Percentiles rank a stretch among this genome's conserved stretches.
Evolutionary conservation across 1,140 invertebrate species (phyloP).

Genomic region (Scaptomyza hsui): DNA sequence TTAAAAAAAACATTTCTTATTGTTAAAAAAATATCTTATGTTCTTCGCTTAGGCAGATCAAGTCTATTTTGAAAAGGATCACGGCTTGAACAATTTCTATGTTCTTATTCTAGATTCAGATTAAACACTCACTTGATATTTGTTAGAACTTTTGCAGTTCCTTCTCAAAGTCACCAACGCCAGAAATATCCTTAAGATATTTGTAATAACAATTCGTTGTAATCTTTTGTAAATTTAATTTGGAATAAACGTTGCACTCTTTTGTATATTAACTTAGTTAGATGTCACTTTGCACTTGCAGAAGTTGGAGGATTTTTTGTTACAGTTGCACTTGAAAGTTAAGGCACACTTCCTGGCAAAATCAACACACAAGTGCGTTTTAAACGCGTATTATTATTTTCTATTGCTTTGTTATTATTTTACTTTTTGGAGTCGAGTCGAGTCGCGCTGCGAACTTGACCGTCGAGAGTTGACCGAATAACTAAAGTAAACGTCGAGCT

Average conservation of each 20-base stretch:
- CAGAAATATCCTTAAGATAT: conserved; percentile 46
- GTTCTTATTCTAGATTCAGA: too few relatives aligned
- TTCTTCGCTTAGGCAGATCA: too few relatives aligned
- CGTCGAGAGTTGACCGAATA: conserved; percentile 84
- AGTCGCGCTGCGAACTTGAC: conserved; percentile 82
- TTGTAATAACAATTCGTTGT: conserved; percentile 1
- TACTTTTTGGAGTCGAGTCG: conserved; percentile 49
- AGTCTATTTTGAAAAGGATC: too few relatives aligned
- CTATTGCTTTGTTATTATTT: conserved; percentile 25
- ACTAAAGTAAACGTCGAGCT: conserved; percentile 80
- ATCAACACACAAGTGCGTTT: conserved; percentile 7
- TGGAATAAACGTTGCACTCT: conserved; percentile 19
- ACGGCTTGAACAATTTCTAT: conserved; percentile 43
- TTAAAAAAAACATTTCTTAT: too few relatives aligned
- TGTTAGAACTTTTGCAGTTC: conserved; percentile 44
- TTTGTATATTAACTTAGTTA: not conserved
- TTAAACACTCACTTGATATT: conserved; percentile 67
- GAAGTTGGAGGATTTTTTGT: conserved; percentile 15
- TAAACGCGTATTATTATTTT: conserved; percentile 13
- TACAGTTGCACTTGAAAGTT: conserved; percentile 40
- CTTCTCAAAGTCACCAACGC: conserved; percentile 22
- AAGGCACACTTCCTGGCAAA: conserved; percentile 46
- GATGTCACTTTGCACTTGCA: conserved; percentile 18
- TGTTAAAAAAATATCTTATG: too few relatives aligned
- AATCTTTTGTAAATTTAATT: not conserved